Percentiles rank a stretch among this genome's conserved stretches.
These are phyloP conservation scores for Protonibea diacanthus DNA, from an alignment of 2,797 vertebrate genomes.

Conservation along the genomic window DNA sequence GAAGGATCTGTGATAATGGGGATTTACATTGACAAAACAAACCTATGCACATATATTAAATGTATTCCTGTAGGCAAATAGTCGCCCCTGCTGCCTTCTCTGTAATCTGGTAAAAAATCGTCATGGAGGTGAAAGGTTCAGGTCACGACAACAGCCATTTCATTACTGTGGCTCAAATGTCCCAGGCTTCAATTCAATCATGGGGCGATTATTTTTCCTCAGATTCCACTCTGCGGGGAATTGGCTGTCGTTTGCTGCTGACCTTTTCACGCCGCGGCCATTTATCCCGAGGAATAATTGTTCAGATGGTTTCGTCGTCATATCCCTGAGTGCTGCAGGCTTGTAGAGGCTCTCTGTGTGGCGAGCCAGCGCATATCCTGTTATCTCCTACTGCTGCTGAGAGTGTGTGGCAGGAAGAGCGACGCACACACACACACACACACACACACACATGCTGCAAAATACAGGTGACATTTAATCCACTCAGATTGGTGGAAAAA, in stretches of 20 bases:
- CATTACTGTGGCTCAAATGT: conserved; percentile 83
- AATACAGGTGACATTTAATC: background rate
- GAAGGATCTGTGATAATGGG: conserved; percentile 74
- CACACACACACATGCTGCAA: background rate
- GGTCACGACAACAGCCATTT: conserved; percentile 85
- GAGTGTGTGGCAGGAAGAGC: conserved; percentile 3
- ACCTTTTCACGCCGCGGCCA: conserved; percentile 76
- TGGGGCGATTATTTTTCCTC: conserved; percentile 77
- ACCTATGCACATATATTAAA: conserved; percentile 75
- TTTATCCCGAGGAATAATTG: conserved; percentile 80
- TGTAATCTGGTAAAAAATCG: conserved; percentile 80
- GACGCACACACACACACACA: background rate
- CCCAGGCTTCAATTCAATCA: conserved; percentile 84
- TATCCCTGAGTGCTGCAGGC: conserved; percentile 80
- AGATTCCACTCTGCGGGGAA: conserved; percentile 77
- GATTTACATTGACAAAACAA: conserved; percentile 80
- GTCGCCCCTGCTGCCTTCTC: conserved; percentile 69
- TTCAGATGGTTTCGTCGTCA: conserved; percentile 75
- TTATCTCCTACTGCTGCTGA: conserved; percentile 62
- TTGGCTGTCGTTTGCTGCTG: conserved; percentile 75
- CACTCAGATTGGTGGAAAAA: background rate
- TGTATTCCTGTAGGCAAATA: conserved; percentile 82
- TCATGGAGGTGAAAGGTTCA: conserved; percentile 69
- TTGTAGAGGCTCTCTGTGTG: conserved; percentile 27
- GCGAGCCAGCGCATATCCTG: conserved; percentile 68